Percentiles rank a stretch among this genome's conserved stretches.
Evolutionary conservation across 2,797 vertebrate species (phyloP).

Genomic region (Chromis chromis): DNA sequence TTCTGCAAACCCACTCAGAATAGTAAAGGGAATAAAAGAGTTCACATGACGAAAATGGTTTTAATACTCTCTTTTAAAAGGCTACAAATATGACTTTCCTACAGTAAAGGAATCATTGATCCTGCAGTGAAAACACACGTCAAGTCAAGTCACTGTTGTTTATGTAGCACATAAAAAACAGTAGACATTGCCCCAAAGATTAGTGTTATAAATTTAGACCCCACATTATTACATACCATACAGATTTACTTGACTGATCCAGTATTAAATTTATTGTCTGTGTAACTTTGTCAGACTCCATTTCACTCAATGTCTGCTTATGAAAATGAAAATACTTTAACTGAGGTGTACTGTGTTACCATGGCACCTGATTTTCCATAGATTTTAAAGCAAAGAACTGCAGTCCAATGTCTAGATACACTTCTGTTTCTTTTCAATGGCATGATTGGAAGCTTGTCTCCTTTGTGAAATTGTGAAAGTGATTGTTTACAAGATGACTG

Average conservation of each 20-base stretch:
- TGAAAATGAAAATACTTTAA: background rate
- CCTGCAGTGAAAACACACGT: too few species aligned
- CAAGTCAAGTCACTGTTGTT: too few species aligned
- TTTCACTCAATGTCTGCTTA: background rate
- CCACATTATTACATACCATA: too few species aligned
- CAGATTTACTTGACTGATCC: too few species aligned
- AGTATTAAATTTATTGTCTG: too few species aligned
- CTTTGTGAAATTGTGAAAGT: background rate
- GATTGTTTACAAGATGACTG: background rate
- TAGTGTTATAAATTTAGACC: too few species aligned
- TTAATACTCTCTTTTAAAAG: too few species aligned
- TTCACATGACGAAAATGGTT: too few species aligned
- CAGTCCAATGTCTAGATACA: too few species aligned
- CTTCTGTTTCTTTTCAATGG: background rate
- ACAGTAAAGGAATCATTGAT: background rate
- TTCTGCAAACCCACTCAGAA: background rate
- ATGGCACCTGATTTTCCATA: background rate
- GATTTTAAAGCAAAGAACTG: background rate
- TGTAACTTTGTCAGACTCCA: background rate
- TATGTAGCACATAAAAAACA: too few species aligned
- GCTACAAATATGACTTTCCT: background rate
- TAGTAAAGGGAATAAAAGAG: too few species aligned
- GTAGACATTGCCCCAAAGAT: too few species aligned
- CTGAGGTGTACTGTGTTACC: background rate
- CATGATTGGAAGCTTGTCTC: background rate